Base-by-base conservation (phyloP, 2,113 vertebrate species). In the Pao palembangensis region DNA sequence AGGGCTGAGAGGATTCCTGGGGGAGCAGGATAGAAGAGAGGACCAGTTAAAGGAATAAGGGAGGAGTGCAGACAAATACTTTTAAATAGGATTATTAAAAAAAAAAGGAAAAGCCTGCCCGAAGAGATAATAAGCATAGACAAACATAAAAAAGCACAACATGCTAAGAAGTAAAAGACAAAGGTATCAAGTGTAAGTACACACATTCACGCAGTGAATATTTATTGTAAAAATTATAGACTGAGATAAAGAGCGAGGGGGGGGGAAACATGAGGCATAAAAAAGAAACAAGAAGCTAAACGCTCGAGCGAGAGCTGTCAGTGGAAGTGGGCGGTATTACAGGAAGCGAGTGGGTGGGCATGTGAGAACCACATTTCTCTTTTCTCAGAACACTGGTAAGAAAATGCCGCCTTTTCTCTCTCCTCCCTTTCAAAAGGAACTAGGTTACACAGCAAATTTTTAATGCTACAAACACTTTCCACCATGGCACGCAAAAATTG, bases 1-100 rank as follows among this genome's bases (percentile, higher is more conserved):
- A 99, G 76, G 97, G 96, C 87, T 99, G 97, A 71, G 95, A 94
- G 81, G 95, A 94, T 90, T 99, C 97, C 97, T 99, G 61, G 46
- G 71, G 50, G 54, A 55, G 18, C 55, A 0, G 8, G 23, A 52
- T 18, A 21, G n/a, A 55, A 58, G 41, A 51, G 49, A 46, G 51
- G 66, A 55, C 8, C 25, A 50, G 25, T 18, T 28, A 46, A 6
- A 19, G 19, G 63, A 38, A 42, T 43, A 60, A 43, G 23, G 53
- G 61, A 50, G 55, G 55, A 23, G 58, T n/a, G 55, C 47, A 58
- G 64, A 58, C 54, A 61, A 48, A 58, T n/a, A 58, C 3, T 2
- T 51, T 77, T 64, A 64, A 58, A 71, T 20, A 43, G 18, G 46
- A 76, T 56, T 70, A 53, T 65, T 23, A 23, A 23, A 23, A 19